phyloP scores from a whole-genome alignment of 2,888 invertebrate genomes.

The Melanophora roralis region DNA sequence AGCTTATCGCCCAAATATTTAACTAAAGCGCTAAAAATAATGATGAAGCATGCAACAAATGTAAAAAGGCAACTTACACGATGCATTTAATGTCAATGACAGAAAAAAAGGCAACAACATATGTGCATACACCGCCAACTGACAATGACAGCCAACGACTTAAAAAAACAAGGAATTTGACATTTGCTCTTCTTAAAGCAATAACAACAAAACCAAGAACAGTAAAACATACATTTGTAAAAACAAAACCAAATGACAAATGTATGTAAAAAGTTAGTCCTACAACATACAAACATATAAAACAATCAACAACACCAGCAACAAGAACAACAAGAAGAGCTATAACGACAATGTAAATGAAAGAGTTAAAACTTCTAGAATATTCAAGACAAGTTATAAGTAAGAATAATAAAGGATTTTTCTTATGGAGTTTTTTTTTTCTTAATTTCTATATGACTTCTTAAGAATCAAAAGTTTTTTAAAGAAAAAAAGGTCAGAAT shows the following conservation, averaged over 20 bases:
- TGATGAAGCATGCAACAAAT: slow-evolving; percentile 65
- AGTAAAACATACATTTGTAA: not conserved
- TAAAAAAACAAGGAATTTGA: slow-evolving; percentile 61
- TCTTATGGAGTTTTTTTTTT: not conserved
- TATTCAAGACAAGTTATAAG: slow-evolving; percentile 58
- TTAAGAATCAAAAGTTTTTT: slow-evolving; percentile 52
- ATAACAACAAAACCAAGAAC: slow-evolving; percentile 33
- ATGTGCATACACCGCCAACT: slow-evolving; percentile 40
- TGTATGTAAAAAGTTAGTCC: slow-evolving; percentile 13
- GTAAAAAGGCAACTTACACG: slow-evolving; percentile 64
- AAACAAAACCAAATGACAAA: slow-evolving; percentile 51
- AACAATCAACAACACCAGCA: slow-evolving; percentile 19
- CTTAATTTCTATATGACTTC: slow-evolving; percentile 26
- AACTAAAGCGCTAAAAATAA: slow-evolving; percentile 64
- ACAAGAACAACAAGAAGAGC: slow-evolving; percentile 17
- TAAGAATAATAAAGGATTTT: slow-evolving; percentile 56
- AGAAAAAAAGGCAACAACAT: slow-evolving; percentile 56
- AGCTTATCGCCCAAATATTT: slow-evolving; percentile 59
- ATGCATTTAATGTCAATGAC: slow-evolving; percentile 61
- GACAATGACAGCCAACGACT: slow-evolving; percentile 61
- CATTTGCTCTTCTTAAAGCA: slow-evolving; percentile 62
- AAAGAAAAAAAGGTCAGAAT: slow-evolving; percentile 55
- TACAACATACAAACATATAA: not conserved
- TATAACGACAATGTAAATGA: slow-evolving; percentile 39
- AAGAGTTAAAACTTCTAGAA: slow-evolving; percentile 57